These are phyloP conservation scores for Moxostoma hubbsi DNA, from an alignment of 2,797 vertebrate genomes.

Conservation along the genomic window DNA sequence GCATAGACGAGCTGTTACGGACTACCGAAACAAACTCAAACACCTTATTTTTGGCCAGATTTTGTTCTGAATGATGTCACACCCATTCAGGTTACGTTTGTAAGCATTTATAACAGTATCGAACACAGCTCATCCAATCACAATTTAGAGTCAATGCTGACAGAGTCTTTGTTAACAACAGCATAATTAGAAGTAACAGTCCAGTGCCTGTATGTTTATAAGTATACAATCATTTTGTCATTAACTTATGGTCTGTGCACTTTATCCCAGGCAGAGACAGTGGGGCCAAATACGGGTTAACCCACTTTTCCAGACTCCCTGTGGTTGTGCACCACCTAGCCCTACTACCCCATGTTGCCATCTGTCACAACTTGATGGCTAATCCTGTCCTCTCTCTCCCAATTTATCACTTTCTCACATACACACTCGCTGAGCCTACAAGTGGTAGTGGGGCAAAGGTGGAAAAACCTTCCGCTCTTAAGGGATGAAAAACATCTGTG, in stretches of 20 bases:
- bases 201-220: neutral
- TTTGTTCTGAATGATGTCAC: no score
- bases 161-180: no score
- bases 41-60: no score
- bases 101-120: neutral
- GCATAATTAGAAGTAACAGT: no score
- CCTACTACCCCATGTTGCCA: slow-evolving; percentile 20
- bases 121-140: neutral
- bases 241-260: neutral
- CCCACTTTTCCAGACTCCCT: slow-evolving; percentile 34
- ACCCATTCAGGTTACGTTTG: no score
- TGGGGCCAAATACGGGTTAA: slow-evolving; percentile 35
- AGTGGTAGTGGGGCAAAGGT: slow-evolving; percentile 18
- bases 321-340: slow-evolving; percentile 4
- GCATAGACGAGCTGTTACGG: no score
- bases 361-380: slow-evolving; percentile 30
- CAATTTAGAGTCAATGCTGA: neutral
- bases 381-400: slow-evolving; percentile 11
- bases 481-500: slow-evolving; percentile 60
- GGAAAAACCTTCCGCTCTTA: slow-evolving; percentile 31
- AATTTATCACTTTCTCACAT: neutral
- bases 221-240: neutral
- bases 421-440: neutral
- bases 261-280: slow-evolving; percentile 13
- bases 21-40: no score